phyloP scores from a whole-genome alignment of 2,888 invertebrate genomes.

The Meta bourneti region DNA sequence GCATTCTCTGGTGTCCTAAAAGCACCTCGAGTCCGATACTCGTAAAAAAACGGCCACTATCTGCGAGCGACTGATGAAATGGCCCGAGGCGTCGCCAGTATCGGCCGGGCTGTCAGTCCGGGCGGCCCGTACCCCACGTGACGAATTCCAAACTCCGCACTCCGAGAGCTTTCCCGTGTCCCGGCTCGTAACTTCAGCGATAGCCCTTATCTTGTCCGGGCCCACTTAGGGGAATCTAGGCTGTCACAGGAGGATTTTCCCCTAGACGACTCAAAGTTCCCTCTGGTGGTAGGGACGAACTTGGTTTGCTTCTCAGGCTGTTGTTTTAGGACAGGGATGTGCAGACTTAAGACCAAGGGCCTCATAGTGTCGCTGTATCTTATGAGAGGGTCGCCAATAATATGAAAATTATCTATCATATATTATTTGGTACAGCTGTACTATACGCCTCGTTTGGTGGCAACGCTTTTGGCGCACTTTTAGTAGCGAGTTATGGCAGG shows the following conservation, averaged over 20 bases:
- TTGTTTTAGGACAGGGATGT: too few species aligned
- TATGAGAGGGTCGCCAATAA: too few species aligned
- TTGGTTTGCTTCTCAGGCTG: not conserved
- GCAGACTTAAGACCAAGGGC: too few species aligned
- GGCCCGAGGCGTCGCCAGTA: slow-evolving; percentile 62
- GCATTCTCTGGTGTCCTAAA: not conserved
- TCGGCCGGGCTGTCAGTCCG: slow-evolving; percentile 62
- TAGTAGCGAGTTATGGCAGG: too few species aligned
- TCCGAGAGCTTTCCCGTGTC: slow-evolving; percentile 58
- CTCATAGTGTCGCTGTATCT: too few species aligned
- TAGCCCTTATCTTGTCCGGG: slow-evolving; percentile 51
- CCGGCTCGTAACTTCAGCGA: slow-evolving; percentile 37
- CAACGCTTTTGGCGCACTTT: too few species aligned
- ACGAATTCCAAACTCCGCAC: slow-evolving; percentile 64
- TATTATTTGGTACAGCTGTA: too few species aligned
- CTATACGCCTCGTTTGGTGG: too few species aligned
- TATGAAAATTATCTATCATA: too few species aligned
- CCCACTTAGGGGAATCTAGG: slow-evolving; percentile 27
- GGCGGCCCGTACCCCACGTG: slow-evolving; percentile 46
- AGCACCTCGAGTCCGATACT: not conserved
- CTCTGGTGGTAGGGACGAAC: not conserved
- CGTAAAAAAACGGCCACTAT: slow-evolving; percentile 3
- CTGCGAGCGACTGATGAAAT: not conserved
- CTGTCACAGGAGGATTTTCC: not conserved
- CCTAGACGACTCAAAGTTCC: not conserved